Evolutionary conservation across 2,797 vertebrate genomes (phyloP).

Genomic region (Carcharodon carcharias): DNA sequence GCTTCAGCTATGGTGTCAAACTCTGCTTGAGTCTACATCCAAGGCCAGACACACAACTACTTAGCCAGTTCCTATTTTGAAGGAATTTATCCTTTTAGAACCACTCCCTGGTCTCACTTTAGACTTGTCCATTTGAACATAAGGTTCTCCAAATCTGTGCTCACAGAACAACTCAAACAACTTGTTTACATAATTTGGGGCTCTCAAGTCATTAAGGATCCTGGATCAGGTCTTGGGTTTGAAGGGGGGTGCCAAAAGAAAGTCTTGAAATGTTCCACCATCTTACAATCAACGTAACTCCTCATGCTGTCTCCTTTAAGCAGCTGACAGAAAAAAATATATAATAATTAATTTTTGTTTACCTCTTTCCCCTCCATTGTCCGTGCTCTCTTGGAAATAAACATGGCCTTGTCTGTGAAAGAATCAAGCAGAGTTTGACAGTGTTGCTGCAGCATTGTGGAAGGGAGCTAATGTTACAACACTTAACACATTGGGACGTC

Average conservation of each 20-base stretch:
- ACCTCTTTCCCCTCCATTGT: background rate
- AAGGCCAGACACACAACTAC: background rate
- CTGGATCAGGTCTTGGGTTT: background rate
- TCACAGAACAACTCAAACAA: background rate
- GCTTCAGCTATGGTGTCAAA: background rate
- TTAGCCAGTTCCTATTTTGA: background rate
- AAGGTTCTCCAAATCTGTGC: background rate
- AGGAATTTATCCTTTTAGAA: background rate
- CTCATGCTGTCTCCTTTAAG: background rate
- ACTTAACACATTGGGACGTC: background rate
- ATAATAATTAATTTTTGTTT: background rate
- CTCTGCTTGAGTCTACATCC: too few species aligned
- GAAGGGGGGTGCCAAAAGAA: background rate
- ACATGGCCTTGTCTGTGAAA: background rate
- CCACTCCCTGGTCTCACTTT: background rate
- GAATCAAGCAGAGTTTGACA: background rate
- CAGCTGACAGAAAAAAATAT: background rate
- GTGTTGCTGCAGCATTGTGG: background rate
- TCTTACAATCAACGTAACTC: background rate
- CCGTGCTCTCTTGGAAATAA: too few species aligned
- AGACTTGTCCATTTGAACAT: background rate
- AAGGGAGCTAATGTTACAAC: background rate
- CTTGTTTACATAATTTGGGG: background rate
- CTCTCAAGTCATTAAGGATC: background rate
- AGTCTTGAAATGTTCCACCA: background rate